Conservation (phyloP, 2,797 vertebrate genomes). For the Danio tinwini region DNA sequence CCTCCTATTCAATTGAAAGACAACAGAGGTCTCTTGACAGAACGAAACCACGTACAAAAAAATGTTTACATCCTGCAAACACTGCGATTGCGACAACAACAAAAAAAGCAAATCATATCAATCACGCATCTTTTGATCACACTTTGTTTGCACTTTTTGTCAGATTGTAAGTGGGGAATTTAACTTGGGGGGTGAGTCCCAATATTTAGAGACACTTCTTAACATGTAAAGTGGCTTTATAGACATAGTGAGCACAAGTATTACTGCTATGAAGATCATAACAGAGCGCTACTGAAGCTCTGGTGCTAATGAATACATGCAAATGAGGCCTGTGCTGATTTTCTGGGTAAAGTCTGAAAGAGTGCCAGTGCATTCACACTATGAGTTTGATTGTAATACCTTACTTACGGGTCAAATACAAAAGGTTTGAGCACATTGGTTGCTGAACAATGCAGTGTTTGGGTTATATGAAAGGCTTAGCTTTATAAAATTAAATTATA, state of each 20-base stretch:
- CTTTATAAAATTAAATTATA: too few relatives aligned
- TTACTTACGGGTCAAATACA: not conserved
- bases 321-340: not conserved
- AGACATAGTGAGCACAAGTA: conserved; percentile 60
- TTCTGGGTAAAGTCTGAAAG: too few relatives aligned
- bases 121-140: conserved; percentile 74
- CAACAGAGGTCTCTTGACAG: conserved; percentile 79
- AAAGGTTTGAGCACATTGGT: not conserved
- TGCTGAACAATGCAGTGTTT: too few relatives aligned
- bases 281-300: conserved; percentile 55
- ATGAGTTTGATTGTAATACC: not conserved
- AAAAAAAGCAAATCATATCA: conserved; percentile 73
- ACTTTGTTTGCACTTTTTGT: conserved; percentile 65
- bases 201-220: conserved; percentile 43
- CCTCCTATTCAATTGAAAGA: conserved; percentile 78
- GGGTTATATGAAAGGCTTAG: too few relatives aligned
- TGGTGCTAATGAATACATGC: not conserved
- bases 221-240: conserved; percentile 62
- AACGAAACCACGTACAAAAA: conserved; percentile 76
- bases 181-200: conserved; percentile 62
- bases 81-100: conserved; percentile 71
- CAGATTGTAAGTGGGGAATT: conserved; percentile 68
- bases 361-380: too few relatives aligned
- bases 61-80: conserved; percentile 75
- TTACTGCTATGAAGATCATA: conserved; percentile 71